Evolutionary conservation across 2,113 vertebrate species (phyloP), one percentile per base, ranked within the genome.

Genomic region (Mobula birostris): DNA sequence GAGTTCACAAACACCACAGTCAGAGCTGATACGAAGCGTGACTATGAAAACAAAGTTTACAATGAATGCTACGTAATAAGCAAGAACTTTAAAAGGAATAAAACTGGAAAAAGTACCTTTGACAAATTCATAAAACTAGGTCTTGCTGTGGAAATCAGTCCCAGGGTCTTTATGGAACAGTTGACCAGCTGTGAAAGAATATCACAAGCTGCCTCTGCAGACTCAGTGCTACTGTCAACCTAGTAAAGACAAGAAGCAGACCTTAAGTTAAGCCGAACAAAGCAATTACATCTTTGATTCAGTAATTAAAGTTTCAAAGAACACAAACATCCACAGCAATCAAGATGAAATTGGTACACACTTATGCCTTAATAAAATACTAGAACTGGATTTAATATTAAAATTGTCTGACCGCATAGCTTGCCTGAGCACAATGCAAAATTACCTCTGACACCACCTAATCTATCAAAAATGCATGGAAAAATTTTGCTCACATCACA

Each of bases 161-260:
- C 97, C 95, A 98, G 95, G 1, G 98, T 99, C 95, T 98, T 98
- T 95, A 98, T 97, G 94, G 98, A 98, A 95, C 98, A 98, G 95
- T 99, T 98, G 92, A 98, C 98, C 95, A 98, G 95, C 96, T 99
- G 98, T 94, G 98, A 98, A 95, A 99, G 97, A 93, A 99, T 98
- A 95, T 98, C 95, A 96, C 98, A 99, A 40, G 98, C 98, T 76
- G 98, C 97, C 96, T 98, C 98, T 94, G 98, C 98, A 95, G 98
- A 98, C 87, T 98, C 97, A 48, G 97, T 97, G 85, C 98, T 98
- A 94, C 98, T 97, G 95, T 98, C 98, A 94, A 99, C 98, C 98
- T 99, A 77, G 0, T 92, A 48, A 74, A 56, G n/a, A 19, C 9
- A 66, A 58, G 87, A 90, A 87, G 66, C 12, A 4, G 79, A 58